phyloP scores from a whole-genome alignment of 2,113 vertebrate genomes.

The Acanthisitta chloris region DNA sequence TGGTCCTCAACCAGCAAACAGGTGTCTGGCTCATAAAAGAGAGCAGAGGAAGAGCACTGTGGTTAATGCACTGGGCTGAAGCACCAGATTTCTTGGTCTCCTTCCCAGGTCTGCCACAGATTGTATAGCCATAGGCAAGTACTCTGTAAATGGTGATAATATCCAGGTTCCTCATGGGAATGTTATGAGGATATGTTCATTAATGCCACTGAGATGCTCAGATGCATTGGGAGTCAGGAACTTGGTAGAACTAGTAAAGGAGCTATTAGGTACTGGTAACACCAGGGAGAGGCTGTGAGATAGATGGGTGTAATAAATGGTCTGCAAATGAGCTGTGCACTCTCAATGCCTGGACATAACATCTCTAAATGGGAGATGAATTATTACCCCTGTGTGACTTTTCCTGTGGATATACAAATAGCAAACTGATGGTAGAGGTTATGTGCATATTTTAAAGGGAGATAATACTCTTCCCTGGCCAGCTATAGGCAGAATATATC shows the following conservation, averaged over 20 bases:
- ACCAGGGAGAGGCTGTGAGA: background rate
- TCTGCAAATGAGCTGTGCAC: background rate
- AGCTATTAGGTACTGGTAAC: background rate
- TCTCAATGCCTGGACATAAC: background rate
- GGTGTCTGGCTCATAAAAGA: constrained; percentile 19
- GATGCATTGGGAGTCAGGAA: background rate
- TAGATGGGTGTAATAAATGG: background rate
- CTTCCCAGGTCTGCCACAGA: constrained; percentile 42
- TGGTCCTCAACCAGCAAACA: constrained; percentile 33
- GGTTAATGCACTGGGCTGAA: background rate
- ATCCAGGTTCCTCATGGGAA: background rate
- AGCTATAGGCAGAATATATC: background rate
- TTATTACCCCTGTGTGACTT: background rate
- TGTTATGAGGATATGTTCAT: background rate
- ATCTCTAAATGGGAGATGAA: background rate
- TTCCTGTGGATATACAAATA: background rate
- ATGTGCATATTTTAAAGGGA: background rate
- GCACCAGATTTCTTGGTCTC: constrained; percentile 13
- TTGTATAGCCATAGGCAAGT: constrained; percentile 20
- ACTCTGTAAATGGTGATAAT: constrained; percentile 12
- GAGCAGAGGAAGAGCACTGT: background rate
- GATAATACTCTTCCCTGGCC: background rate
- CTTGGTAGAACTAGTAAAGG: background rate
- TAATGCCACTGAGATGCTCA: background rate
- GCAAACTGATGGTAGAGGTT: background rate